Base-by-base conservation (phyloP, 2,113 vertebrate species). In the Ptilorrhoa leucosticta region DNA sequence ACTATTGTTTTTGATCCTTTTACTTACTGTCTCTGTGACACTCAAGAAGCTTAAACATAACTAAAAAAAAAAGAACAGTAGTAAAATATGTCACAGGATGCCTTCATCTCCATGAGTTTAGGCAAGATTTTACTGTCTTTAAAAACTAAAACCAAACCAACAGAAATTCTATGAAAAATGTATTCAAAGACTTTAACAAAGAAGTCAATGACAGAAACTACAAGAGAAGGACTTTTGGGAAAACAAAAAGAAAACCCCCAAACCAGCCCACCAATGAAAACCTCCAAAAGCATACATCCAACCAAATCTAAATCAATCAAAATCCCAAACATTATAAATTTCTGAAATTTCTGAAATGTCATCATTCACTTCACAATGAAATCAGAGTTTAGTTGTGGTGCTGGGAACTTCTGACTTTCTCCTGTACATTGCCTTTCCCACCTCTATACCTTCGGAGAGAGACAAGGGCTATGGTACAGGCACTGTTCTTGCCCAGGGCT, bases 401-500 rank as follows among this genome's bases (percentile, higher is more conserved):
- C 24, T 63, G 17, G 33, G 26, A 61, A 8, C 37, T 81, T 76
- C 9, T 56, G n/a, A 10, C 4, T 56, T 56, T 66, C 19, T 71
- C 19, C 35, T 48, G 35, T 12, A 23, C 35, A 5, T 8, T 65
- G 19, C 4, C 33, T 76, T 80, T 80, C 11, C 26, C 2, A 30
- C 19, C 35, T 56, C 45, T 56, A 3, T 26, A 56, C 11, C 11
- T 71, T 14, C 54, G 50, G 13, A 27, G 13, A 50, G n/a, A 45
- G 15, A 14, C 21, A 16, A 58, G 13, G 6, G 9, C 54, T 75
- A 1, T 8, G 28, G 26, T 37, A 13, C 14, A 60, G 14, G 12
- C 40, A 30, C 28, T 26, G 2, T 4, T 27, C 1, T 0, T 11
- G 40, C 8, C 22, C 1, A 3, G 8, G 3, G 61, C 28, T 60